These are phyloP conservation scores for Chiropotes sagulatus DNA, from an alignment of 2,797 vertebrate species.

Conservation along the genomic window DNA sequence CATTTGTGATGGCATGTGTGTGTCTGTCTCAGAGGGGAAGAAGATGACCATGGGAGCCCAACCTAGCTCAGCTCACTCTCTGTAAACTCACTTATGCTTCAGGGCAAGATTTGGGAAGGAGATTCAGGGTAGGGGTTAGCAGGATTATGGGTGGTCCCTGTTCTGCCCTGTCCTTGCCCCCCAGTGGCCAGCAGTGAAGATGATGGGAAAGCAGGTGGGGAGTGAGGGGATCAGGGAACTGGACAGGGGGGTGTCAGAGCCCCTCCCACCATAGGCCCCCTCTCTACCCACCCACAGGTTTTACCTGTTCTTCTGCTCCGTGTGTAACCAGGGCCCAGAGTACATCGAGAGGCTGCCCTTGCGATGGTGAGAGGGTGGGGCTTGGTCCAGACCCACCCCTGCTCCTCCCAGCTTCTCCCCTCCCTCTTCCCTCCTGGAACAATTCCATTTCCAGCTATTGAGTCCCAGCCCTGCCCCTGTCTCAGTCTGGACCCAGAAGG, in stretches of 20 bases:
- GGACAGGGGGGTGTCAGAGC: background rate
- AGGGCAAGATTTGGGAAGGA: background rate
- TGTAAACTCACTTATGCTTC: background rate
- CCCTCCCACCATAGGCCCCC: background rate
- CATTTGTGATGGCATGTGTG: background rate
- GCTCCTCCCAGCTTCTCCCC: background rate
- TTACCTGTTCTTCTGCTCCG: constrained; percentile 94
- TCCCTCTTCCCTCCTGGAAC: background rate
- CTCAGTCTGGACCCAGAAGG: background rate
- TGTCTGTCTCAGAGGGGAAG: background rate
- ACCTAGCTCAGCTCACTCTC: background rate
- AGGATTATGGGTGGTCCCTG: background rate
- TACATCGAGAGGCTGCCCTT: constrained; percentile 94
- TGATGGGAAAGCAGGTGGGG: background rate
- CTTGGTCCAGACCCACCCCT: background rate
- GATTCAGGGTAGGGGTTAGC: background rate
- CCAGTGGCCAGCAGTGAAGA: background rate
- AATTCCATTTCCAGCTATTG: background rate
- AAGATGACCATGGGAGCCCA: background rate
- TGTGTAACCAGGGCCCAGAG: constrained; percentile 96
- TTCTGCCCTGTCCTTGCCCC: background rate
- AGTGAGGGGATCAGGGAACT: background rate
- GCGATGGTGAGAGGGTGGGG: constrained; percentile 88
- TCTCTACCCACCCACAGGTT: constrained; percentile 85
- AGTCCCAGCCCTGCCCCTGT: background rate